phyloP scores from a whole-genome alignment of 2,113 vertebrate species.

The Chloebia gouldiae region DNA sequence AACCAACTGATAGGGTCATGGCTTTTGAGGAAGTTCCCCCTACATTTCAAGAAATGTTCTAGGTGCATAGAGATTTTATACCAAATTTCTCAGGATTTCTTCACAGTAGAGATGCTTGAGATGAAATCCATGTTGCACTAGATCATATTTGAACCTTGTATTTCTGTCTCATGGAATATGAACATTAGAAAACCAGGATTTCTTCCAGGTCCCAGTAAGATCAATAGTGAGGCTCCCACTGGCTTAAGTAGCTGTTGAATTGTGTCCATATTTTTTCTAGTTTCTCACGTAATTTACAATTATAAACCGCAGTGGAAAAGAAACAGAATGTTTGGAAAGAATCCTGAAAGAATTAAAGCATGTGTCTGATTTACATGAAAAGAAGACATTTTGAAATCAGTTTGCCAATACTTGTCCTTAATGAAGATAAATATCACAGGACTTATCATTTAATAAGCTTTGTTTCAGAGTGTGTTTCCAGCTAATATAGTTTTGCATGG shows the following conservation, averaged over 20 bases:
- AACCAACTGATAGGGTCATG: fast-evolving
- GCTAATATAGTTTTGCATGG: conserved; percentile 62
- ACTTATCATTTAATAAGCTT: background rate
- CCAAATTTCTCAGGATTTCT: background rate
- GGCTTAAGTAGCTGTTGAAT: background rate
- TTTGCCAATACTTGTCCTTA: background rate
- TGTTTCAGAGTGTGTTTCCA: background rate
- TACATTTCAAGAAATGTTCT: background rate
- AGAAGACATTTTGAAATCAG: background rate
- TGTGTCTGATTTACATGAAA: background rate
- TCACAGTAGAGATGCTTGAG: background rate
- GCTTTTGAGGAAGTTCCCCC: background rate
- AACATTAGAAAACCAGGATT: background rate
- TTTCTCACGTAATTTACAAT: background rate
- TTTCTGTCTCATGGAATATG: background rate
- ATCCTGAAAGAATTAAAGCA: background rate
- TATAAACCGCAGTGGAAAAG: background rate
- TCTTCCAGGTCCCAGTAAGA: background rate
- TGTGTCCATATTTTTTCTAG: background rate
- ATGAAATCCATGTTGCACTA: background rate
- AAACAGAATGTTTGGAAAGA: background rate
- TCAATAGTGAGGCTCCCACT: background rate
- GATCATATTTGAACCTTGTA: background rate
- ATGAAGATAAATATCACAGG: conserved; percentile 52
- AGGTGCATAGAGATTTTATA: background rate